Base-by-base conservation (phyloP, 2,113 vertebrate species). In the Gallinago media region DNA sequence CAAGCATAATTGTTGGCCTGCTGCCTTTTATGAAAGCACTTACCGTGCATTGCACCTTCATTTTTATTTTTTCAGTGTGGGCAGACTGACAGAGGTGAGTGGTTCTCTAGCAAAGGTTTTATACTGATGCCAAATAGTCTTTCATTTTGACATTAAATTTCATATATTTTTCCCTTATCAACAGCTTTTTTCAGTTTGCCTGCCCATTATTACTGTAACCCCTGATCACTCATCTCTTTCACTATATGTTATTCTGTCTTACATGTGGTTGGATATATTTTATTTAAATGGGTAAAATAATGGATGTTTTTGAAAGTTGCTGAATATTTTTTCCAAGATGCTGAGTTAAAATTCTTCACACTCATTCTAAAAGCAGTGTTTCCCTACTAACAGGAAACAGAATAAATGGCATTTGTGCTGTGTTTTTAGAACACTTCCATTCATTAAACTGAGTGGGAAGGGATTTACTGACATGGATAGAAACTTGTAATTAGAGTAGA, bases 61-160 rank as follows among this genome's bases (percentile, higher is more conserved):
- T 27, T 76, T 71, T 49, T 16, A 26, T 47, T 80, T 88, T 47
- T 62, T 67, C 44, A 70, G 38, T 1, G 1, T 65, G 31, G 47
- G 55, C 27, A 89, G 66, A 88, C n/a, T 89, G 77, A 91, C 18
- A 77, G 62, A 88, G 34, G 40, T 92, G 55, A 96, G 18, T 38
- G 82, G 16, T 68, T 89, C 72, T 49, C 38, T 66, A 79, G 47
- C 27, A 96, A 52, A 49, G 27, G 21, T 54, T 93, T 94, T 65
- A 75, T 84, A 78, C 34, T 36, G 38, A 31, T 44, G 63, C 25
- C 71, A 92, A 86, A 32, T 46, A 93, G 25, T 27, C 73, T 93
- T 94, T 92, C 27, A 91, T 85, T 95, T 91, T 94, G 40, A 84
- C 42, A 71, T 79, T 85, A 26, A 3, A 47, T 87, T 93, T 92